phyloP scores from a whole-genome alignment of 2,113 vertebrate genomes.

The Calypte anna region DNA sequence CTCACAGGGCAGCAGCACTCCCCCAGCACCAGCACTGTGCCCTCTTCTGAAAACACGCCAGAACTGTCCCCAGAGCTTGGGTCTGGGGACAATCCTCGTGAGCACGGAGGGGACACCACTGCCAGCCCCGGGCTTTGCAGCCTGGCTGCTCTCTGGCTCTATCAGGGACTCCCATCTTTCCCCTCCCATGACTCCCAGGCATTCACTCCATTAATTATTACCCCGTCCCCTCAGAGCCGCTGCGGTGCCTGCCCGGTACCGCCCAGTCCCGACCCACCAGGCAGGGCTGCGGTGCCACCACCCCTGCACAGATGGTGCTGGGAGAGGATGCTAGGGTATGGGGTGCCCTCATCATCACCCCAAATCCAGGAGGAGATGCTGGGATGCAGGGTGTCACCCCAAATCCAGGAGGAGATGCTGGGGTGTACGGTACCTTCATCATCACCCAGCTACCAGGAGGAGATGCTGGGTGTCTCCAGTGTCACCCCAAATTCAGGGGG shows the following conservation, averaged over 20 bases:
- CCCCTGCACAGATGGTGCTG: neutral
- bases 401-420: too few species aligned
- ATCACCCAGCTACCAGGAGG: too few species aligned
- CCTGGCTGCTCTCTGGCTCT: fast-evolving
- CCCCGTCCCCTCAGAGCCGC: neutral
- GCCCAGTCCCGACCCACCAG: neutral
- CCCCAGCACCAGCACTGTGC: neutral
- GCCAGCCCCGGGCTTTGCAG: fast-evolving
- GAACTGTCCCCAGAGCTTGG: fast-evolving
- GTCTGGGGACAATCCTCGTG: neutral
- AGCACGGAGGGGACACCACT: too few species aligned
- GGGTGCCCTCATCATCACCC: too few species aligned
- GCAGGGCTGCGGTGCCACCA: neutral
- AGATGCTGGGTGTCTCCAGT: fast-evolving
- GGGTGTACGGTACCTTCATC: too few species aligned
- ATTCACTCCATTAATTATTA: neutral
- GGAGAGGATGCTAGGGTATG: too few species aligned
- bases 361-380: too few species aligned
- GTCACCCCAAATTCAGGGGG: too few species aligned
- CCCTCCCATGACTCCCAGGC: slow-evolving; percentile 18
- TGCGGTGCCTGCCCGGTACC: neutral
- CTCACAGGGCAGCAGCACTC: neutral
- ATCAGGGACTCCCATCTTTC: slow-evolving; percentile 37
- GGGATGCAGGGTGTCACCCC: too few species aligned
- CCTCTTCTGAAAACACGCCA: neutral